A percentile compares a stretch with the other conserved stretches of the same genome.
Evolutionary conservation across 2,888 invertebrate genomes (phyloP).

Genomic region (Sepiola atlantica): DNA sequence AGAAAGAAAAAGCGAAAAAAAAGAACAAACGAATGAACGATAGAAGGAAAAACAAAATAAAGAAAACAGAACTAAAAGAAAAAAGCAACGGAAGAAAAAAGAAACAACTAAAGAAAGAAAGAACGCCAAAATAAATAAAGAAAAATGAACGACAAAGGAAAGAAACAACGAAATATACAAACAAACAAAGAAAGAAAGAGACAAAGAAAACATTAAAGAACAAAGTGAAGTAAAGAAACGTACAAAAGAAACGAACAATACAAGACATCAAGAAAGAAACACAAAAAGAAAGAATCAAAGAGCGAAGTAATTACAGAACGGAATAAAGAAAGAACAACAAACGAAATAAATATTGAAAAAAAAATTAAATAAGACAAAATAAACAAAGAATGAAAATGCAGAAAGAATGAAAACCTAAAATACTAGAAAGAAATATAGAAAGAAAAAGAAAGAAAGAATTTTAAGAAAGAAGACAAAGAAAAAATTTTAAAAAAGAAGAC

Average conservation of each 20-base stretch:
- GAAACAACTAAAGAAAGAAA: background rate
- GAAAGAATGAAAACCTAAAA: no score
- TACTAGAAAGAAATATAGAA: no score
- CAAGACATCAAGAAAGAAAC: background rate
- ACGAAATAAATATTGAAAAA: background rate
- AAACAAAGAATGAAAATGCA: background rate
- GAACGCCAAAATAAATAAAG: background rate
- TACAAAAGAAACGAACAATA: background rate
- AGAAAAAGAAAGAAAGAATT: no score
- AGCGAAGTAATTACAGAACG: background rate
- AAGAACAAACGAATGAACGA: no score
- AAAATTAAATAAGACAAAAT: background rate
- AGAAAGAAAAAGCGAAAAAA: background rate
- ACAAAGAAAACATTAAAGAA: background rate
- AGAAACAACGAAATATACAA: background rate
- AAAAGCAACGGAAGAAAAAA: background rate
- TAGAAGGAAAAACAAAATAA: no score
- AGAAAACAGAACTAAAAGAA: no score
- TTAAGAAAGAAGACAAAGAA: no score
- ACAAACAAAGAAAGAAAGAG: no score
- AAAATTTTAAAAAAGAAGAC: no score
- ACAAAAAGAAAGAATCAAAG: background rate
- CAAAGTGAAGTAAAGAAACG: background rate
- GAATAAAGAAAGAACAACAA: background rate
- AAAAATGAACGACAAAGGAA: background rate